phyloP scores from a whole-genome alignment of 1,140 invertebrate genomes.

The Ceratosolen fusciceps region DNA sequence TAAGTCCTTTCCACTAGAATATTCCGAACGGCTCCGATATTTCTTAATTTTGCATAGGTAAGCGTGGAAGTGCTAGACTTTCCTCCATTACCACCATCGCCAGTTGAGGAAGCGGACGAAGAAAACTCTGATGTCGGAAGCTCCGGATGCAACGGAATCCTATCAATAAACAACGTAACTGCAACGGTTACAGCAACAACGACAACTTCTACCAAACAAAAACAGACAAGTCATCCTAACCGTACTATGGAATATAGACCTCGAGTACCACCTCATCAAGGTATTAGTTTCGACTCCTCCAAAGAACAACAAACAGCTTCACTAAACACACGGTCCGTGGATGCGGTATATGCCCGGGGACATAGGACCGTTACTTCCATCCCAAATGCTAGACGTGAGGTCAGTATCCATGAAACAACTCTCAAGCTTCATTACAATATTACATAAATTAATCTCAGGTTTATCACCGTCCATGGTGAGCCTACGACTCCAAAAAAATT shows the following conservation, averaged over 20 bases:
- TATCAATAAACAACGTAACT: slow-evolving; percentile 46
- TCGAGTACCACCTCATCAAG: slow-evolving; percentile 81
- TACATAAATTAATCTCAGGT: no score
- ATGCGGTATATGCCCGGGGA: slow-evolving; percentile 80
- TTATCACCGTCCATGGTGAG: no score
- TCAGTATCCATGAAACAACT: no score
- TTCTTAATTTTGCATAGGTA: slow-evolving; percentile 64
- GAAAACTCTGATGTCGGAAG: slow-evolving; percentile 79
- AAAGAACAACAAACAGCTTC: slow-evolving; percentile 68
- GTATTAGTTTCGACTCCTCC: slow-evolving; percentile 72
- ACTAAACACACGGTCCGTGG: slow-evolving; percentile 85
- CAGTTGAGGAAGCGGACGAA: slow-evolving; percentile 83
- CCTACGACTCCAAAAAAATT: no score
- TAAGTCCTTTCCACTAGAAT: no score
- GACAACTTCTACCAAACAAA: slow-evolving; percentile 36
- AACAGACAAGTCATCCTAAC: slow-evolving; percentile 59
- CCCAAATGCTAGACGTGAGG: slow-evolving; percentile 77
- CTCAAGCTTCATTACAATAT: no score
- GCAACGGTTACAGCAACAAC: not conserved
- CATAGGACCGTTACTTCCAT: slow-evolving; percentile 74
- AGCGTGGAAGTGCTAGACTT: slow-evolving; percentile 77
- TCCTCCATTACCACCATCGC: slow-evolving; percentile 84
- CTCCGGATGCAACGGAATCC: slow-evolving; percentile 65
- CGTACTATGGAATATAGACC: slow-evolving; percentile 71
- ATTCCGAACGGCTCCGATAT: no score